phyloP scores from a whole-genome alignment of 1,140 invertebrate genomes.

The Pogonomyrmex barbatus region DNA sequence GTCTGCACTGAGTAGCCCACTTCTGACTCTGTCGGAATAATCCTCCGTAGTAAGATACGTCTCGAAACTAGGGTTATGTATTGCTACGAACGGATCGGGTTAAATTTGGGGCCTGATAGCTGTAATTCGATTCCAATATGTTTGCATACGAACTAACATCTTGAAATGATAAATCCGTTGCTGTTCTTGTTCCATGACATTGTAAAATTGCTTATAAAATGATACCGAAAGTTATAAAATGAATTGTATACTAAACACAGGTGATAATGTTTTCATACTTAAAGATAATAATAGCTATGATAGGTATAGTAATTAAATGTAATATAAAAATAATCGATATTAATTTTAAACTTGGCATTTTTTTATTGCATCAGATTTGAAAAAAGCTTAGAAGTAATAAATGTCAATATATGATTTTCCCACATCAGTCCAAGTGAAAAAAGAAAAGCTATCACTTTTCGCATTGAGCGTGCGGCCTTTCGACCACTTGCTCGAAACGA shows the following conservation, averaged over 20 bases:
- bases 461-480: slow-evolving; percentile 5
- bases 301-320: not conserved
- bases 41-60: slow-evolving; percentile 33
- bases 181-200: not conserved
- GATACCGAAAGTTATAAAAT: not conserved
- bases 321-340: not conserved
- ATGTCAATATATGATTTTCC: slow-evolving; percentile 6
- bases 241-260: not conserved
- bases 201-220: not conserved
- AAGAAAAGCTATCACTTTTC: not conserved
- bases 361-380: not conserved
- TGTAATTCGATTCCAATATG: slow-evolving; percentile 24
- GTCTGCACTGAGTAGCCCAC: slow-evolving; percentile 65
- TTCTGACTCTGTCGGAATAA: slow-evolving; percentile 58
- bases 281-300: not conserved
- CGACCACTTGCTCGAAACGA: slow-evolving; percentile 22
- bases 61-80: slow-evolving; percentile 10
- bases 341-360: not conserved
- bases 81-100: slow-evolving; percentile 15
- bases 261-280: not conserved
- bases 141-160: not conserved
- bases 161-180: slow-evolving; percentile 24
- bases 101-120: slow-evolving; percentile 58
- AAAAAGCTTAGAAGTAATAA: not conserved
- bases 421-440: not conserved